Conservation (phyloP, 1,140 invertebrate species). For the Drosophila funebris region DNA sequence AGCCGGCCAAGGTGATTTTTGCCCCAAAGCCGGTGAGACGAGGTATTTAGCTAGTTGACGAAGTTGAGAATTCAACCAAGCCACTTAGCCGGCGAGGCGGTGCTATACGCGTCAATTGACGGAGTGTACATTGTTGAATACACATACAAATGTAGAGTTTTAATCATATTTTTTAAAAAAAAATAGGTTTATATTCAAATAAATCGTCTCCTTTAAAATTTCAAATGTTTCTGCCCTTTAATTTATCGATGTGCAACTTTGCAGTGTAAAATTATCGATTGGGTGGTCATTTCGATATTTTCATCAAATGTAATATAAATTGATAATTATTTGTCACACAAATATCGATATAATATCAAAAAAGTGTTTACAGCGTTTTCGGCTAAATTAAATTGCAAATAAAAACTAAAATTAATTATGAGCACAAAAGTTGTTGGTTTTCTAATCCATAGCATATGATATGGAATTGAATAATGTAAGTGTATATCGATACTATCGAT, state of each 20-base stretch:
- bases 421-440: no score
- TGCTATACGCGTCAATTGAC: slow-evolving; percentile 8
- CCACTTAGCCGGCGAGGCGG: neutral
- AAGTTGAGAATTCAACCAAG: neutral
- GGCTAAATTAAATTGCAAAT: no score
- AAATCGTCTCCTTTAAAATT: neutral
- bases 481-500: slow-evolving; percentile 15
- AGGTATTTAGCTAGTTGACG: slow-evolving; percentile 86
- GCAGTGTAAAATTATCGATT: neutral
- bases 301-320: neutral
- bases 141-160: neutral
- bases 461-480: neutral
- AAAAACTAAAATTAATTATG: no score
- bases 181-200: neutral
- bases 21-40: slow-evolving; percentile 94
- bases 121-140: slow-evolving; percentile 7
- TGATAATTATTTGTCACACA: neutral
- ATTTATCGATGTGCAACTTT: neutral
- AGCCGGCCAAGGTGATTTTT: slow-evolving; percentile 94
- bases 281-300: neutral
- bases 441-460: neutral
- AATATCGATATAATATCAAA: neutral
- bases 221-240: neutral
- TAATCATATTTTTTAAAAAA: neutral
- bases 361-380: no score